Base-by-base conservation (phyloP, 1,140 invertebrate genomes). In the Dendrolimus punctatus region DNA sequence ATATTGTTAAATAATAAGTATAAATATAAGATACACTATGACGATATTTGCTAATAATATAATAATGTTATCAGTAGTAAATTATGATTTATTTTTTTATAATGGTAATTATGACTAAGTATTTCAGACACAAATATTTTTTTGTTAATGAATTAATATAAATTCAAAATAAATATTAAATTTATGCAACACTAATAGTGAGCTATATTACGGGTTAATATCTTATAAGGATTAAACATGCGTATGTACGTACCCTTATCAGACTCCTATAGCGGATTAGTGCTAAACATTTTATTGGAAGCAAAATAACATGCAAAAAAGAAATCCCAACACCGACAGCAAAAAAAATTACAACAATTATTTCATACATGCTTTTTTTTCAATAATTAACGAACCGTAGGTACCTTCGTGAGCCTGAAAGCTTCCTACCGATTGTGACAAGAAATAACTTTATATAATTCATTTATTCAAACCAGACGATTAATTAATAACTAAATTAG, bases 391-490 rank as follows among this genome's bases (percentile, higher is more conserved):
- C 23, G 23, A 23, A 54, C 23, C 40, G 49, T 48, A 46, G 36
- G 36, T 37, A 46, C 41, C 10, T 44, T 45, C 46, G 39, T 51
- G 43, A 69, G 73, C 74, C 64, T 84, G 79, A 85, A 85, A 85
- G 81, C 81, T 80, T 78, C 73, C 67, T 73, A 76, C 53, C 67
- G 81, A 85, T 85, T 85, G 81, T 85, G 81, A 85, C 68, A 51
- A 47, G 38, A 51, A 8, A 46, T 62, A 48, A 51, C 45, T 53
- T 55, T 53, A 39, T 44, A 67, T 59, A 69, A 76, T 64, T 68
- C 58, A 70, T 80, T 82, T 77, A 76, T 82, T 81, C 51, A 64
- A 68, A 62, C 50, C 57, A 63, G 49, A 55, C 40, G 49, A 40
- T 53, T 50, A 53, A 40, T 58, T 65, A 59, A 37, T 46, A 53